Percentiles rank a stretch among this genome's conserved stretches.
phyloP scores from a whole-genome alignment of 2,113 vertebrate species.

The Camelus bactrianus region DNA sequence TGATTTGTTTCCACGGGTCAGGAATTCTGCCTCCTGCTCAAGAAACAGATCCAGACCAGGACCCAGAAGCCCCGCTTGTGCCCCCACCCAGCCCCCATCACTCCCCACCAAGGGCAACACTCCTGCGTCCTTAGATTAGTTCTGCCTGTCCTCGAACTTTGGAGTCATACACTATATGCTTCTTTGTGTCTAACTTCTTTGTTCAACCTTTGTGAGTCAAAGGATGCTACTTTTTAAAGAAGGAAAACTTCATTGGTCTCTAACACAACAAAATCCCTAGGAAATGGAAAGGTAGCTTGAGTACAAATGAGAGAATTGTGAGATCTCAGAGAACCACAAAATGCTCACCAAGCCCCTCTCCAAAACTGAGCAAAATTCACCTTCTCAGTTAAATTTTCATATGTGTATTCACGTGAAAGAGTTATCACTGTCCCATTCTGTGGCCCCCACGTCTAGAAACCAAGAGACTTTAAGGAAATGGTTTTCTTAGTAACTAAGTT shows the following conservation, averaged over 20 bases:
- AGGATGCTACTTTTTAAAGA: slow-evolving; percentile 5
- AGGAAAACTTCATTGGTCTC: neutral
- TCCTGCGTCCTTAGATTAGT: neutral
- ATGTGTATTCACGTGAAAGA: neutral
- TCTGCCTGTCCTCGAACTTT: neutral
- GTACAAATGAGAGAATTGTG: neutral
- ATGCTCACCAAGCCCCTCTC: neutral
- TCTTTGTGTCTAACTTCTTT: neutral
- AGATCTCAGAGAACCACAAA: slow-evolving; percentile 19
- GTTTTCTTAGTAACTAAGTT: slow-evolving; percentile 74
- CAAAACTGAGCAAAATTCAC: slow-evolving; percentile 51
- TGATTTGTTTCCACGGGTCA: neutral
- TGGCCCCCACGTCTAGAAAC: slow-evolving; percentile 47
- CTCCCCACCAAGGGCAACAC: neutral
- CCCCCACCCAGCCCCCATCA: too few relatives aligned
- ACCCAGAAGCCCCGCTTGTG: neutral
- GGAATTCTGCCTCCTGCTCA: neutral
- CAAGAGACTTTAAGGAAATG: slow-evolving; percentile 64
- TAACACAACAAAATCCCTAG: neutral
- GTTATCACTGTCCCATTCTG: neutral
- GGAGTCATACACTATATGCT: neutral
- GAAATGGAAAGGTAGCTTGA: neutral
- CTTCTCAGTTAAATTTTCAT: neutral
- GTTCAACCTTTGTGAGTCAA: neutral
- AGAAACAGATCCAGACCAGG: neutral